phyloP scores from a whole-genome alignment of 2,113 vertebrate genomes.

The Cheilinus undulatus region DNA sequence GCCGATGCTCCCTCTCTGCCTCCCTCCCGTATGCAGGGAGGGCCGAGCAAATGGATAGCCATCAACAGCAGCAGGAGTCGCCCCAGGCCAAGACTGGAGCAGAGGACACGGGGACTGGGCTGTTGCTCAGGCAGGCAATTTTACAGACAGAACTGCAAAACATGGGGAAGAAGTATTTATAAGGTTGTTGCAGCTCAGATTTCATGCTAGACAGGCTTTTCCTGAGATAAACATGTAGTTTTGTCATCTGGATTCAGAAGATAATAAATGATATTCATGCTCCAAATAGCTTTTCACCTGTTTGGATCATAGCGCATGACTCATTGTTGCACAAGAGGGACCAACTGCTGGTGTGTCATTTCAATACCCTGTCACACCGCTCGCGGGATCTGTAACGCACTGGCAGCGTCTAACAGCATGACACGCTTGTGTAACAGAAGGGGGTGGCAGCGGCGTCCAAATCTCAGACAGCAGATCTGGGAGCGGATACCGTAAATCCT shows the following conservation, averaged over 20 bases:
- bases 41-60: conserved; percentile 77
- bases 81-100: conserved; percentile 74
- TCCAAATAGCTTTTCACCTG: conserved; percentile 33
- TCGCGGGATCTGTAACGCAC: conserved; percentile 35
- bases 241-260: conserved; percentile 3
- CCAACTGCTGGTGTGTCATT: conserved; percentile 45
- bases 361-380: conserved; percentile 53
- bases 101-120: conserved; percentile 62
- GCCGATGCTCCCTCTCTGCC: conserved; percentile 69
- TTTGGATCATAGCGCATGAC: conserved; percentile 39
- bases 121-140: conserved; percentile 68
- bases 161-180: conserved; percentile 37
- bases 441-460: conserved; percentile 33
- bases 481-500: conserved; percentile 48
- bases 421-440: conserved; percentile 56
- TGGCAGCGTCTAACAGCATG: conserved; percentile 46
- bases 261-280: conserved; percentile 45
- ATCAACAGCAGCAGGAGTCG: conserved; percentile 79
- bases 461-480: conserved; percentile 36
- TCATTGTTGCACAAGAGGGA: conserved; percentile 30
- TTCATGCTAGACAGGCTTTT: conserved; percentile 30
- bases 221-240: conserved; percentile 2
- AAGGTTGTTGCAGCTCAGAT: conserved; percentile 40
- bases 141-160: conserved; percentile 51
- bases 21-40: conserved; percentile 52